These are phyloP conservation scores for Macquaria ambigua DNA, from an alignment of 2,113 vertebrate species.

Conservation along the genomic window DNA sequence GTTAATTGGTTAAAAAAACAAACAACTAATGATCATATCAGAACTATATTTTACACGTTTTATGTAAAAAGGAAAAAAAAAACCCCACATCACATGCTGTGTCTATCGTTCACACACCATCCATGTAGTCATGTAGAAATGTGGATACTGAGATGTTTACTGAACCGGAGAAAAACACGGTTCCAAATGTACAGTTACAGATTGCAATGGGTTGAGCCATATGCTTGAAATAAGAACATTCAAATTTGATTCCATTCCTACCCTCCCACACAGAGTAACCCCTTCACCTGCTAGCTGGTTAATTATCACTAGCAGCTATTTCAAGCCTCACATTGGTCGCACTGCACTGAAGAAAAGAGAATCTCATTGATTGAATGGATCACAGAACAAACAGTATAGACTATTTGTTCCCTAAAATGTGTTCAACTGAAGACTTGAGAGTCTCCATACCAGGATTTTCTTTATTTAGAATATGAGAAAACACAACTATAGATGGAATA, in stretches of 20 bases:
- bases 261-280: conserved; percentile 67
- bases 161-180: conserved; percentile 28
- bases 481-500: background rate
- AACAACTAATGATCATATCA: background rate
- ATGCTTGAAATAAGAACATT: conserved; percentile 57
- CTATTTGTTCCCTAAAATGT: background rate
- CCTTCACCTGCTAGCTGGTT: conserved; percentile 72
- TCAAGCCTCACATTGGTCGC: conserved; percentile 32
- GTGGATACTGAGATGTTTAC: conserved; percentile 24
- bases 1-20: background rate
- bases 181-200: conserved; percentile 55
- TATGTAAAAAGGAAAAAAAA: background rate
- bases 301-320: conserved; percentile 73
- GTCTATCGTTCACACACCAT: background rate
- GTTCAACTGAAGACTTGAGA: background rate
- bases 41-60: background rate
- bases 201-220: conserved; percentile 32
- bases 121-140: background rate
- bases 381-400: background rate
- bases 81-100: background rate
- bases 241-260: conserved; percentile 64
- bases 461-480: conserved; percentile 8
- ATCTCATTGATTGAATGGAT: conserved; percentile 18
- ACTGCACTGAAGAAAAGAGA: conserved; percentile 42
- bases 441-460: background rate